Conservation (phyloP, 2,888 invertebrate genomes). For the Caenorhabditis virilis region DNA sequence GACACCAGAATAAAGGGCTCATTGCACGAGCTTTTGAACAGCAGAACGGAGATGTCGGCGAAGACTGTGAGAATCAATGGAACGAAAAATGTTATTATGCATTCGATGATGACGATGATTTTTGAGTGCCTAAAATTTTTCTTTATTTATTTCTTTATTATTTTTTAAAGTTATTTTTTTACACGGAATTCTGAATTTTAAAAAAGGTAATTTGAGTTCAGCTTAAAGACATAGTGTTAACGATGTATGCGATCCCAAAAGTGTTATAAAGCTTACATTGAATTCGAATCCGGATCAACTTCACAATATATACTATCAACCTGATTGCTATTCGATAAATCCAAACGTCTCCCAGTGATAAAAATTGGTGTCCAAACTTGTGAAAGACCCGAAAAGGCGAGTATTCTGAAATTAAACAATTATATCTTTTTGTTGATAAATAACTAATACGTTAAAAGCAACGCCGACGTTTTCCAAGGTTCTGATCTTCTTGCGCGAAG, state of each 20-base stretch:
- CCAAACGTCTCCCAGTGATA: slow-evolving; percentile 28
- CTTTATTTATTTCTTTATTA: not conserved
- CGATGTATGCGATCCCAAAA: too few relatives aligned
- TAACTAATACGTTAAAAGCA: not conserved
- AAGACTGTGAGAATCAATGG: slow-evolving; percentile 46
- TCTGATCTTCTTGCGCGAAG: slow-evolving; percentile 6
- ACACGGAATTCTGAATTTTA: too few relatives aligned
- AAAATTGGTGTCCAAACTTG: slow-evolving; percentile 47
- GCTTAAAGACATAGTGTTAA: too few relatives aligned
- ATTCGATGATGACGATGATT: slow-evolving; percentile 34
- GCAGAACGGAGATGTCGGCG: slow-evolving; percentile 46
- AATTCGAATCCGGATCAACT: slow-evolving; percentile 21
- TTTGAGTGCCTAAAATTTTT: slow-evolving; percentile 21
- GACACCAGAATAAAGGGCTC: slow-evolving; percentile 17
- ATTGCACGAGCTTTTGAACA: slow-evolving; percentile 28
- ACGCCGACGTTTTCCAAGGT: not conserved
- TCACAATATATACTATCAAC: slow-evolving; percentile 38
- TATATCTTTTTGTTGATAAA: not conserved
- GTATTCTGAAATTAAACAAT: slow-evolving; percentile 14
- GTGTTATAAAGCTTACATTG: slow-evolving; percentile 3
- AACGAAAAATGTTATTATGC: slow-evolving; percentile 40
- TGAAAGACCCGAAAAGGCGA: slow-evolving; percentile 25
- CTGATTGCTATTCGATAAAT: slow-evolving; percentile 14
- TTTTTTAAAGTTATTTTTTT: too few relatives aligned
- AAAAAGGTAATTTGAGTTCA: too few relatives aligned